Evolutionary conservation across 2,797 vertebrate genomes (phyloP), one percentile per base, ranked within the genome.

Genomic region (Chloroceryle amazona): DNA sequence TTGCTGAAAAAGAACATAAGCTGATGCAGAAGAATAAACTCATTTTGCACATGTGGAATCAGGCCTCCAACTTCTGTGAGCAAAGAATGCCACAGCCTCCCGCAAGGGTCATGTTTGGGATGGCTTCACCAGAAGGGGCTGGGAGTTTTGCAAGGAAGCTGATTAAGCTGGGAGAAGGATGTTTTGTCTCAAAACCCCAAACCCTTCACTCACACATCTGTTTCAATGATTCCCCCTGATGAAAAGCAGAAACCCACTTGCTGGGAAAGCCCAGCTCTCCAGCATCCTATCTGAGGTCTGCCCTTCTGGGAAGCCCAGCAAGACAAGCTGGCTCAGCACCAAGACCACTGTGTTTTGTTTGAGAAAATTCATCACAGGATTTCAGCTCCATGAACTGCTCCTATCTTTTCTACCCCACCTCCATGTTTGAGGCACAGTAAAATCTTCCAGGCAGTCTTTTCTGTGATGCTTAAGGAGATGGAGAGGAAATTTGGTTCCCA

Each of bases 91-190:
- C 1, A 3, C 54, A 65, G 72, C 33, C 73, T 79, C 66, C 80
- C 0, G 0, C 58, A 11, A 37, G 46, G 4, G 1, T 25, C 6
- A 0, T 0, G 1, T 31, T 63, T 22, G 12, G 31, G 47, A 52
- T 33, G 39, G 73, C 57, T 72, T 72, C 3, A 21, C 70, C 39
- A 70, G 67, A 18, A 90, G 26, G 41, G 25, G 54, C 49, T 4
- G 9, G 58, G 52, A 78, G 42, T 29, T 72, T 33, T 62, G 70
- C 51, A 60, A 66, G 39, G 58, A 44, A 61, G 58, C 37, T 2
- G 17, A 4, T 26, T 4, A 12, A 74, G 46, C 66, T n/a, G 63
- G 63, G 71, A 76, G 28, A 63, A 39, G 0, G 0, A 71, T 52
- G 12, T 31, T 81, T 42, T 46, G 37, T 35, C 85, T 72, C 87